A percentile compares a stretch with the other conserved stretches of the same genome.
phyloP scores from a whole-genome alignment of 2,113 vertebrate genomes.

The Drymodes brunneopygia region DNA sequence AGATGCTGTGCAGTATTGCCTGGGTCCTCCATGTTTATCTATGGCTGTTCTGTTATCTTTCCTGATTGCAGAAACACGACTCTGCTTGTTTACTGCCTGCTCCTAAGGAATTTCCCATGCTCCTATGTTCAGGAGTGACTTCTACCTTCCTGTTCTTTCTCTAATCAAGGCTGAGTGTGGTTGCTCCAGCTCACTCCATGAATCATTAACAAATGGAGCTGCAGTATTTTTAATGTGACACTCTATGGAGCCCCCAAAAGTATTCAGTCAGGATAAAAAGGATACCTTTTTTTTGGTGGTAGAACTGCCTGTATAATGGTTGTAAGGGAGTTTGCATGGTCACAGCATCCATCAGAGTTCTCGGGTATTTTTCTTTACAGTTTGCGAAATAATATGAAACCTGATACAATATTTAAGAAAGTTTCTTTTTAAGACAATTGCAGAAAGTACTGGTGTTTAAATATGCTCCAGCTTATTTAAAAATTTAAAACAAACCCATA shows the following conservation, averaged over 20 bases:
- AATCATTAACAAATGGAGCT: background rate
- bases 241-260: background rate
- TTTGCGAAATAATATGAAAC: background rate
- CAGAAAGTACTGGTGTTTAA: background rate
- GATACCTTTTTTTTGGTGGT: background rate
- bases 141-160: background rate
- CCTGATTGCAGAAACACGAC: background rate
- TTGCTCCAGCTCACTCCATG: background rate
- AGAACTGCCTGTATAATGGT: background rate
- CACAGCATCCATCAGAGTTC: background rate
- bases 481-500: background rate
- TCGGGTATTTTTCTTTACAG: background rate
- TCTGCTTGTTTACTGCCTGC: background rate
- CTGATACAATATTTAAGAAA: background rate
- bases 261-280: background rate
- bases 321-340: background rate
- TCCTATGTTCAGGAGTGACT: background rate
- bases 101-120: background rate
- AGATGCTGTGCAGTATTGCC: background rate
- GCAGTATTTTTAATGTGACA: background rate
- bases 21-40: background rate
- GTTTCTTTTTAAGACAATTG: background rate
- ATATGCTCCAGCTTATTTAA: background rate
- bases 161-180: background rate
- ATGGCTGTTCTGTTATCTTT: background rate